A percentile compares a stretch with the other conserved stretches of the same genome.
These are phyloP conservation scores for Formica aserva DNA, from an alignment of 2,888 invertebrate species.

Conservation along the genomic window DNA sequence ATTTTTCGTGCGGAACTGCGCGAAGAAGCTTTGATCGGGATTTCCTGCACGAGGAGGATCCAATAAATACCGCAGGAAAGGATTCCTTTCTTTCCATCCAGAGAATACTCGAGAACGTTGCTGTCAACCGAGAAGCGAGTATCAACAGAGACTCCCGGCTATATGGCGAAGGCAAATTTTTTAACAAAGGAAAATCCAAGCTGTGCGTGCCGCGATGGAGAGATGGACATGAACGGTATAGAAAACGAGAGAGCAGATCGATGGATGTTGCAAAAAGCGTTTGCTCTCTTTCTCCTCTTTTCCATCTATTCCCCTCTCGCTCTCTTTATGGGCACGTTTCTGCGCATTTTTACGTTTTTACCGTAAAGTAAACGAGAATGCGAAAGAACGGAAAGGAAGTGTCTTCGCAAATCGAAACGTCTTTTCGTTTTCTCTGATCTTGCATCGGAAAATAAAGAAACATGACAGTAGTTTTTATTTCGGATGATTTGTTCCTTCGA, in stretches of 20 bases:
- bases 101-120: constrained; percentile 3
- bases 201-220: background rate
- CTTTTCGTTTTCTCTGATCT: constrained; percentile 2
- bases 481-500: constrained; percentile 21
- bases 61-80: constrained; percentile 36
- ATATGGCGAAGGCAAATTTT: constrained; percentile 49
- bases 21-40: constrained; percentile 27
- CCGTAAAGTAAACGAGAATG: constrained; percentile 29
- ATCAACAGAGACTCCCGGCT: constrained; percentile 35
- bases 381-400: constrained; percentile 13
- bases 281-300: constrained; percentile 15
- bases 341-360: constrained; percentile 27
- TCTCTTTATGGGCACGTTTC: constrained; percentile 18
- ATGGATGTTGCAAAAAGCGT: constrained; percentile 26
- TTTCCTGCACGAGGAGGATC: constrained; percentile 3
- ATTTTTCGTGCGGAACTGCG: constrained; percentile 16
- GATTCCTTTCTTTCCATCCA: constrained; percentile 12
- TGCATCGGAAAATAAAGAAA: constrained; percentile 8
- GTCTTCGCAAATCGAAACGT: background rate
- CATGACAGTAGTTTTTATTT: constrained; percentile 8
- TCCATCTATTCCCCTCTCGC: background rate
- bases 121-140: background rate
- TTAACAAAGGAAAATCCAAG: constrained; percentile 40
- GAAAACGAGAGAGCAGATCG: background rate
- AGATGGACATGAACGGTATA: background rate